These are phyloP conservation scores for Bombus sibiricus DNA, from an alignment of 1,140 invertebrate genomes.

Conservation along the genomic window DNA sequence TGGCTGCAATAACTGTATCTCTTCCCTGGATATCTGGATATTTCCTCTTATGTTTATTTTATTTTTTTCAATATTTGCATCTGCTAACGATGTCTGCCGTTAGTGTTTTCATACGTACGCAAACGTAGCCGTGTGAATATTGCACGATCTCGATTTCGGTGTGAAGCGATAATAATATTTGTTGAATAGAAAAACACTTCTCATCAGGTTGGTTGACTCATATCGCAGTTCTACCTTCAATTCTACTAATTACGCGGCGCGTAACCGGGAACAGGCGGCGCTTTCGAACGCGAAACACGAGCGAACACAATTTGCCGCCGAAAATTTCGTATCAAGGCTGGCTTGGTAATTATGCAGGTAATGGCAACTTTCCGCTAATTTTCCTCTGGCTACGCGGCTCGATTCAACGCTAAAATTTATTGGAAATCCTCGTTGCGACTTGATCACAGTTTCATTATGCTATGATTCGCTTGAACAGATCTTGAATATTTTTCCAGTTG, in stretches of 20 bases:
- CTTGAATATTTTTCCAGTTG: background rate
- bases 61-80: slow-evolving; percentile 8
- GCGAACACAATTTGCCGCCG: background rate
- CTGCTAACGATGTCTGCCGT: background rate
- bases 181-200: background rate
- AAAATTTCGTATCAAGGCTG: slow-evolving; percentile 41
- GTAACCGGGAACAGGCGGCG: background rate
- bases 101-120: background rate
- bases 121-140: background rate
- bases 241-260: slow-evolving; percentile 28
- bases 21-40: background rate
- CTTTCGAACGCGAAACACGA: background rate
- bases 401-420: slow-evolving; percentile 16
- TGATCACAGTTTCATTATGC: background rate
- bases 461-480: slow-evolving; percentile 32
- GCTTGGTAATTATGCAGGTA: slow-evolving; percentile 34
- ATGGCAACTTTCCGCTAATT: slow-evolving; percentile 15
- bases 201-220: too few relatives aligned
- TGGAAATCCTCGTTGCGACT: background rate
- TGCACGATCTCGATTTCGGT: background rate
- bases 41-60: background rate
- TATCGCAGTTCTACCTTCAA: background rate
- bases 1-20: background rate
- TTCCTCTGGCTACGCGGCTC: background rate
- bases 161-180: slow-evolving; percentile 4